Percentiles rank a stretch among this genome's conserved stretches.
These are phyloP conservation scores for Busseola fusca DNA, from an alignment of 2,888 invertebrate genomes.

Conservation along the genomic window DNA sequence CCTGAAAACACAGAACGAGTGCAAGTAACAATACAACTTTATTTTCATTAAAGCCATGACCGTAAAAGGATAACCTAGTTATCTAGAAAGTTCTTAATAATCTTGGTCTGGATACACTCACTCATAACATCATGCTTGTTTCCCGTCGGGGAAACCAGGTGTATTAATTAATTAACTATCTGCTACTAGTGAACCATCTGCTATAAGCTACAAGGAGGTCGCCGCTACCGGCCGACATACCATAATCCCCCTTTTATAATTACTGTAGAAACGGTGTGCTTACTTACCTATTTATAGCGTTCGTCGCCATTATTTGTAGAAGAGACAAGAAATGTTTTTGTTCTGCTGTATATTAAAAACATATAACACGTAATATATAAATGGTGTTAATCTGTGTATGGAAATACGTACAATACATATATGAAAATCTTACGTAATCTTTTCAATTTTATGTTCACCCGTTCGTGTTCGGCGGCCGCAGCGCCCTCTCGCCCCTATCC, in stretches of 20 bases:
- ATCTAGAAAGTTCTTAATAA: background rate
- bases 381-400: background rate
- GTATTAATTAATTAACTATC: background rate
- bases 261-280: too few relatives aligned
- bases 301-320: background rate
- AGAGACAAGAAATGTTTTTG: too few relatives aligned
- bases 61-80: background rate
- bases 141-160: background rate
- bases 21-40: background rate
- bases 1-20: background rate
- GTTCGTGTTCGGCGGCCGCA: background rate
- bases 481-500: too few relatives aligned
- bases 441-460: background rate
- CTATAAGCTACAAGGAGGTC: background rate
- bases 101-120: background rate
- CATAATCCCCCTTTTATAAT: background rate
- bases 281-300: background rate
- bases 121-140: background rate
- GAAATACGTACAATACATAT: too few relatives aligned
- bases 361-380: background rate
- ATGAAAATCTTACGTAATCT: conserved; percentile 5
- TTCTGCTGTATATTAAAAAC: background rate
- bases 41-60: background rate
- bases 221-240: too few relatives aligned
- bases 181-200: too few relatives aligned